These are phyloP conservation scores for Entomobrya multifasciata DNA, from an alignment of 2,888 invertebrate genomes.

Conservation along the genomic window DNA sequence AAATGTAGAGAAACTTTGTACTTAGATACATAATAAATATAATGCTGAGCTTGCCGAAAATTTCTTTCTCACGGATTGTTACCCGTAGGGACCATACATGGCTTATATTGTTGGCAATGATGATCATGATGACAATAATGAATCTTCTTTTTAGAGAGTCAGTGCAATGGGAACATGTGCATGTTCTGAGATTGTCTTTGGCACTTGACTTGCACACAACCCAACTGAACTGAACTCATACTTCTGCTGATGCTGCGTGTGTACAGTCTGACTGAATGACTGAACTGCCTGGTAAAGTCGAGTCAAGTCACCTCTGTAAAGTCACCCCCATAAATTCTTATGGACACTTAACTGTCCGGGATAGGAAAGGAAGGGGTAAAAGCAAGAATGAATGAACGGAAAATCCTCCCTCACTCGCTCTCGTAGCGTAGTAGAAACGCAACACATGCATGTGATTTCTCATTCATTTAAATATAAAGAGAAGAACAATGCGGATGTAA, in stretches of 20 bases:
- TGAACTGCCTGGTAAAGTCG: too few species aligned
- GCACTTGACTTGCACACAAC: conserved; percentile 50
- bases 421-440: too few species aligned
- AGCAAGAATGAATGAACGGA: conserved; percentile 14
- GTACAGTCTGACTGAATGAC: too few species aligned
- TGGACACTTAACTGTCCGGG: conserved; percentile 58
- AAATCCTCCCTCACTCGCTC: conserved; percentile 42
- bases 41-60: conserved; percentile 46
- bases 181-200: conserved; percentile 38
- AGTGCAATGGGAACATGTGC: conserved; percentile 38
- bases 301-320: conserved; percentile 25
- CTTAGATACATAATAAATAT: too few species aligned
- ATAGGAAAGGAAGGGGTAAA: conserved; percentile 49
- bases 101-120: background rate
- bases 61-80: conserved; percentile 58
- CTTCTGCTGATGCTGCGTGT: too few species aligned
- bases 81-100: conserved; percentile 31
- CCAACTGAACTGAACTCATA: too few species aligned
- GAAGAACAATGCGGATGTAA: conserved; percentile 67
- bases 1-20: too few species aligned
- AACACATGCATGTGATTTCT: conserved; percentile 61
- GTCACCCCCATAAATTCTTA: conserved; percentile 65
- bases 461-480: too few species aligned
- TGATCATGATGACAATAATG: conserved; percentile 9
- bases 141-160: background rate